Percentiles rank a stretch among this genome's conserved stretches.
These are phyloP conservation scores for Phycodurus eques DNA, from an alignment of 2,113 vertebrate species.

Conservation along the genomic window DNA sequence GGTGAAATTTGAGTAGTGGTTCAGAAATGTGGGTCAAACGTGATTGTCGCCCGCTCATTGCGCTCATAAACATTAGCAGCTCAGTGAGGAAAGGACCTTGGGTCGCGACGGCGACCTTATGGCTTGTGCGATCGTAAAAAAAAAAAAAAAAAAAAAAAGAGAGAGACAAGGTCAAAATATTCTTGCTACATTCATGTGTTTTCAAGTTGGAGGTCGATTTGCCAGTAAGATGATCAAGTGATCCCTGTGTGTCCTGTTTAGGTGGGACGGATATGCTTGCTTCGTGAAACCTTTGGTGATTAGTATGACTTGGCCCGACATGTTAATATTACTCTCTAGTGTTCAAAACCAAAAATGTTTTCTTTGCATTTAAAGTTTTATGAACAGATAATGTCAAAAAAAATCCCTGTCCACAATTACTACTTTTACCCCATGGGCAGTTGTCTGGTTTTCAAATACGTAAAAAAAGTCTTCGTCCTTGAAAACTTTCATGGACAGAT, in stretches of 20 bases:
- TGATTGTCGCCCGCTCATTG: constrained; percentile 52
- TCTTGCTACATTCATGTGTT: not conserved
- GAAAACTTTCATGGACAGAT: too few species aligned
- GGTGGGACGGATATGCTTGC: not conserved
- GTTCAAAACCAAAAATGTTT: not conserved
- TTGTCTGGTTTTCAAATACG: too few species aligned
- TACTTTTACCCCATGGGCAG: too few species aligned
- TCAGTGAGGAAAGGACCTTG: constrained; percentile 22
- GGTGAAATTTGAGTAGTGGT: constrained; percentile 59
- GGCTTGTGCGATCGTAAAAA: not conserved
- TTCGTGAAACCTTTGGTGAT: not conserved
- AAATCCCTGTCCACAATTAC: too few species aligned
- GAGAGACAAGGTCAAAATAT: not conserved
- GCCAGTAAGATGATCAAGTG: not conserved
- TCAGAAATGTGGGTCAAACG: constrained; percentile 69
- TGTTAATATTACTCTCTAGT: too few species aligned
- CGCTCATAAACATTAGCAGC: constrained; percentile 51
- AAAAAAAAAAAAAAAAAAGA: not conserved
- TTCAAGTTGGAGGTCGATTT: not conserved
- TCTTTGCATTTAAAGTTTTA: too few species aligned
- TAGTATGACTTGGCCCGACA: not conserved
- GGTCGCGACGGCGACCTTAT: constrained; percentile 15
- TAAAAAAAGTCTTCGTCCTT: not conserved
- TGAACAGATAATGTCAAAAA: too few species aligned
- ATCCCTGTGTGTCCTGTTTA: not conserved